Evolutionary conservation across 2,113 vertebrate species (phyloP), one percentile per base, ranked within the genome.

Genomic region (Eptesicus fuscus): DNA sequence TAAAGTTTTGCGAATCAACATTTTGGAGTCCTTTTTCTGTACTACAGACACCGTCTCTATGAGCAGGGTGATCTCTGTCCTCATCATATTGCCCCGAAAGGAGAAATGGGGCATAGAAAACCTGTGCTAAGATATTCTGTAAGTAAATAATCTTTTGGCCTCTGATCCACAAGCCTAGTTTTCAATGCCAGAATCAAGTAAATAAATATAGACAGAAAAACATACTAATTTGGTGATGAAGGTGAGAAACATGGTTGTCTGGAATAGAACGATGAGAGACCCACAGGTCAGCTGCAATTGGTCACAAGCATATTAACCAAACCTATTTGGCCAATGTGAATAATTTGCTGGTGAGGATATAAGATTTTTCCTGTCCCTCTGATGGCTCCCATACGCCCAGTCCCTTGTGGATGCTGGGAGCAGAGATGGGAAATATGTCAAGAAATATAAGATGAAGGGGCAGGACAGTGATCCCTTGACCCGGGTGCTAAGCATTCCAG

Each of bases 401-500:
- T 32, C 20, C 77, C 5, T 63, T 35, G 16, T 51, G 49, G 25
- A 67, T 25, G 32, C 35, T 56, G 16, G 30, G 35, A 35, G 2
- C 28, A 22, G 32, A 56, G 12, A 17, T 84, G 63, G 23, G 23
- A 30, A 77, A 3, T 37, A 2, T n/a, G 0, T 4, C 44, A 74
- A 78, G 30, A n/a, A 59, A 78, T 78, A 12, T 32, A 49, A 5
- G 25, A 20, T n/a, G 32, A 78, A 1, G 7, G 12, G 14, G 1
- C 4, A 49, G 28, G 47, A 10, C 67, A 78, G 69, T 28, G 1
- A 47, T 69, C 32, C 18, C 10, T 28, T 20, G 61, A 69, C 53
- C 53, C 1, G 2, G 53, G 2, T 1, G 18, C 3, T 49, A 40
- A 2, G n/a, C 0, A 23, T 13, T 74, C 4, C 30, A 25, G 17